These are phyloP conservation scores for Deilephila elpenor DNA, from an alignment of 2,888 invertebrate genomes.

Conservation along the genomic window DNA sequence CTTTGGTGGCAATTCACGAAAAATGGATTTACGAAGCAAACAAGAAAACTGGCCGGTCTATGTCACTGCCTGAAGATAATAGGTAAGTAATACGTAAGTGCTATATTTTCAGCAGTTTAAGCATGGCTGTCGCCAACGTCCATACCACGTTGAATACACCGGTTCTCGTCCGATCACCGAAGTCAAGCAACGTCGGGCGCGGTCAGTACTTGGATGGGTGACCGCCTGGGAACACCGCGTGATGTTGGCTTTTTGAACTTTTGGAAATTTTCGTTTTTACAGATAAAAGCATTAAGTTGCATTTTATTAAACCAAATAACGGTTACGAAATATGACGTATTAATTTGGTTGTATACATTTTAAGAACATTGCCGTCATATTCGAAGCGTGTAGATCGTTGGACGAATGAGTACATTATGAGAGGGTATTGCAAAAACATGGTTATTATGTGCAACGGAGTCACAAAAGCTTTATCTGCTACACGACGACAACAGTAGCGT, in stretches of 20 bases:
- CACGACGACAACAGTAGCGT: too few species aligned
- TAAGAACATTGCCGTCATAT: too few species aligned
- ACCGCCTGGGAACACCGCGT: slow-evolving; percentile 73
- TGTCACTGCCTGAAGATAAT: slow-evolving; percentile 74
- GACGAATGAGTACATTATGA: too few species aligned
- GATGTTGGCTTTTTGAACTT: slow-evolving; percentile 37
- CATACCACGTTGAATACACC: slow-evolving; percentile 68
- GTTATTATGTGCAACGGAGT: too few species aligned
- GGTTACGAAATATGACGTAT: too few species aligned
- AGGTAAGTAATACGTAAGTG: slow-evolving; percentile 52
- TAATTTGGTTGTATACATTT: too few species aligned
- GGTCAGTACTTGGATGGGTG: slow-evolving; percentile 82
- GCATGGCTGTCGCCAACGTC: slow-evolving; percentile 58
- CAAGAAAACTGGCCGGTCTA: slow-evolving; percentile 67
- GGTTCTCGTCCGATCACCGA: slow-evolving; percentile 83
- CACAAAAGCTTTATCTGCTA: too few species aligned
- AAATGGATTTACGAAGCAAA: slow-evolving; percentile 79
- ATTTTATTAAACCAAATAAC: neutral
- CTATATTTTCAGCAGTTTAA: slow-evolving; percentile 46
- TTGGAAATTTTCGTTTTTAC: too few species aligned
- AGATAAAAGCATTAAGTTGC: neutral
- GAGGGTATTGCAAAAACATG: too few species aligned
- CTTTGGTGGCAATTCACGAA: slow-evolving; percentile 80
- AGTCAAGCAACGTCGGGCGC: slow-evolving; percentile 81
- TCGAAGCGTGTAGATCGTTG: too few species aligned